These are phyloP conservation scores for Diarsia rubi DNA, from an alignment of 2,888 invertebrate species.

Conservation along the genomic window DNA sequence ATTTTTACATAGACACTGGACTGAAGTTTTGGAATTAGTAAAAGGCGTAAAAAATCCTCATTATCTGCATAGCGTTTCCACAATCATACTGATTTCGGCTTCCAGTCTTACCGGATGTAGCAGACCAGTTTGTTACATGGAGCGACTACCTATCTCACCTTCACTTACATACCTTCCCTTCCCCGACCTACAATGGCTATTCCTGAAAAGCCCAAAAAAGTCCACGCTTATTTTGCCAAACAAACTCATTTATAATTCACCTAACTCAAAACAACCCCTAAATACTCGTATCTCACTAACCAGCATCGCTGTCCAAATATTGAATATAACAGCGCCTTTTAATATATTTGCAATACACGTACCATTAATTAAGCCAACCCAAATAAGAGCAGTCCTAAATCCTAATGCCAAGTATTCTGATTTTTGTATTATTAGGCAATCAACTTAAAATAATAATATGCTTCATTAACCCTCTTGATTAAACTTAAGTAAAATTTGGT, in stretches of 20 bases:
- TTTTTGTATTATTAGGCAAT: conserved; percentile 20
- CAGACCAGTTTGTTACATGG: neutral
- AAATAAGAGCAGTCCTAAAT: neutral
- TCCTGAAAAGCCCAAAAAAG: neutral
- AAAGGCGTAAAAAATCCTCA: neutral
- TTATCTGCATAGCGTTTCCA: neutral
- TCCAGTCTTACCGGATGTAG: neutral
- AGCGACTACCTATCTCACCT: neutral
- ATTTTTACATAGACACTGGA: neutral
- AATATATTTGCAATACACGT: neutral
- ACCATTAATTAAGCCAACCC: neutral
- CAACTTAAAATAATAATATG: conserved; percentile 14
- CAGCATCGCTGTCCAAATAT: neutral
- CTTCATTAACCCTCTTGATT: conserved; percentile 29
- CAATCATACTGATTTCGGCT: neutral
- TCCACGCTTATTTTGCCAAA: neutral
- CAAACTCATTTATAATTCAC: neutral
- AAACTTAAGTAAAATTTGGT: conserved; percentile 18
- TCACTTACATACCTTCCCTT: neutral
- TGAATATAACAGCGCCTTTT: neutral
- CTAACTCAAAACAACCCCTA: neutral
- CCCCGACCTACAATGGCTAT: no score
- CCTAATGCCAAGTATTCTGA: neutral
- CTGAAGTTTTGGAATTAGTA: neutral
- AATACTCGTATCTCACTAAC: neutral